Conservation (phyloP, 2,797 vertebrate species). For the Neostethus bicornis region DNA sequence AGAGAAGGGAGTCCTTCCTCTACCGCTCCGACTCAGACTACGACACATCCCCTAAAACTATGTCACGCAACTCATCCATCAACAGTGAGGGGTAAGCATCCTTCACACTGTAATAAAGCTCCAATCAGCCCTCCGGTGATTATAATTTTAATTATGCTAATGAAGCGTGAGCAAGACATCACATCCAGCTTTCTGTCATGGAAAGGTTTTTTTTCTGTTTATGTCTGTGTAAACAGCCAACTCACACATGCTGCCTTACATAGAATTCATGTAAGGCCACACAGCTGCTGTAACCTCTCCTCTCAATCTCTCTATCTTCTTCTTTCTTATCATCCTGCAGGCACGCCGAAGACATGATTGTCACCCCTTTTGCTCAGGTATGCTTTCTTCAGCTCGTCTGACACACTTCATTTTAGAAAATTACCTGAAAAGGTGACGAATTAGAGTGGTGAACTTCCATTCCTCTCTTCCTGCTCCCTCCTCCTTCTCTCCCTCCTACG, state of each 20-base stretch:
- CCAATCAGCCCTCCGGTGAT: constrained; percentile 34
- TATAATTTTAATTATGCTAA: constrained; percentile 55
- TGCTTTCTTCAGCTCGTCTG: constrained; percentile 18
- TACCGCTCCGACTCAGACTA: constrained; percentile 94
- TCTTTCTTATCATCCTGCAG: constrained; percentile 64
- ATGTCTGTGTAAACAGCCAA: constrained; percentile 53
- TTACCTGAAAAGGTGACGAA: constrained; percentile 41
- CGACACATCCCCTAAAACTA: constrained; percentile 91
- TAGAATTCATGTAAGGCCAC: constrained; percentile 30
- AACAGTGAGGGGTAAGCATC: constrained; percentile 91
- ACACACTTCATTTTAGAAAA: constrained; percentile 44
- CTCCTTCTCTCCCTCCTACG: constrained; percentile 44
- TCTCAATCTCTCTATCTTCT: constrained; percentile 15
- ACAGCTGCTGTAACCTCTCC: constrained; percentile 21
- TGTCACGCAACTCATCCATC: constrained; percentile 93
- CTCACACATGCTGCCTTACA: constrained; percentile 34
- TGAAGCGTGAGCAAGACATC: constrained; percentile 48
- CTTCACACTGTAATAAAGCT: constrained; percentile 21
- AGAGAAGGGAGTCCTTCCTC: constrained; percentile 92
- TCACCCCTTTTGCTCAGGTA: constrained; percentile 96
- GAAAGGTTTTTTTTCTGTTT: constrained; percentile 47
- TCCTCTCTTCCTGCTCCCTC: constrained; percentile 3
- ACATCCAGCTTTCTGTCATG: constrained; percentile 28
- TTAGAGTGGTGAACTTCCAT: constrained; percentile 59
- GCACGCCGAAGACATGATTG: constrained; percentile 93